phyloP scores from a whole-genome alignment of 2,113 vertebrate species.

The Meriones unguiculatus region DNA sequence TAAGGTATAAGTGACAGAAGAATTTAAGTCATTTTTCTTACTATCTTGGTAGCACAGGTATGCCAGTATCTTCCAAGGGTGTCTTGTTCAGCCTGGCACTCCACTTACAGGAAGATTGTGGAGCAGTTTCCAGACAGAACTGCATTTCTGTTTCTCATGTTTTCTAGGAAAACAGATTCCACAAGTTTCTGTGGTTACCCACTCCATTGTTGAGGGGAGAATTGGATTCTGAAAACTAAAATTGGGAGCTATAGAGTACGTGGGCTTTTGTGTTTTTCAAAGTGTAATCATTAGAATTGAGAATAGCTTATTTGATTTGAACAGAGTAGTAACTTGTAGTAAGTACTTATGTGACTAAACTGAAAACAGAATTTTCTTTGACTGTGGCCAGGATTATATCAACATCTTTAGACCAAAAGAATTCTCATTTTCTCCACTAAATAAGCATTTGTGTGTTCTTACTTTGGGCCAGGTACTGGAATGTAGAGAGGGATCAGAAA shows the following conservation, averaged over 20 bases:
- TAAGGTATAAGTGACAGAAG: conserved; percentile 45
- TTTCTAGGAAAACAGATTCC: conserved; percentile 82
- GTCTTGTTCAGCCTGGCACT: neutral
- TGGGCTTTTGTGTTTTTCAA: conserved; percentile 64
- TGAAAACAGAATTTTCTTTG: conserved; percentile 63
- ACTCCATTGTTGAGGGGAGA: conserved; percentile 74
- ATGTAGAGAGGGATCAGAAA: conserved; percentile 29
- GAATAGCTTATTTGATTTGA: conserved; percentile 67
- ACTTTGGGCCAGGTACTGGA: neutral
- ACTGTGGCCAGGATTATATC: conserved; percentile 50
- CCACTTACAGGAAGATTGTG: conserved; percentile 44
- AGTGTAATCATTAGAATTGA: conserved; percentile 68
- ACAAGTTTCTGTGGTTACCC: conserved; percentile 75
- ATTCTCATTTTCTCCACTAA: conserved; percentile 50
- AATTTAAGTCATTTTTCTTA: conserved; percentile 62
- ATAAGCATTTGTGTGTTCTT: conserved; percentile 27
- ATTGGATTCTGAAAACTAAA: conserved; percentile 70
- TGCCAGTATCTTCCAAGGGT: conserved; percentile 10
- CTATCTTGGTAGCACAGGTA: neutral
- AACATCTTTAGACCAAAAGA: conserved; percentile 52
- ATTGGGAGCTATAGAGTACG: conserved; percentile 52
- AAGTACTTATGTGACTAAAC: conserved; percentile 51
- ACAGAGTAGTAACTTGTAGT: conserved; percentile 42
- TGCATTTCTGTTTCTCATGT: conserved; percentile 66
- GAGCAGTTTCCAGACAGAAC: conserved; percentile 71